phyloP scores from a whole-genome alignment of 2,797 vertebrate genomes.

The Euphonia xanthogaster region DNA sequence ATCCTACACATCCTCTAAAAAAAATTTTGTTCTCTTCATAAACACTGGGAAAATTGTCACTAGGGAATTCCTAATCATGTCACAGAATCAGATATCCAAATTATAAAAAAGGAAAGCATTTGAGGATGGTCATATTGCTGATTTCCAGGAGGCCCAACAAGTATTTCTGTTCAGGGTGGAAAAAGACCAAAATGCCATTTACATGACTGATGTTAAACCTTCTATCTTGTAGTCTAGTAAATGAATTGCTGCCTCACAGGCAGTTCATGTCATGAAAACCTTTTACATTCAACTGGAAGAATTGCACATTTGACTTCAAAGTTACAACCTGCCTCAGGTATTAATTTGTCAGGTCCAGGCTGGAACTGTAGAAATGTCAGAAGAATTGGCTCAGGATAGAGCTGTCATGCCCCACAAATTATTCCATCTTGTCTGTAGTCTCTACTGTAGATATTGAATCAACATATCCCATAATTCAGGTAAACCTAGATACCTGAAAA shows the following conservation, averaged over 20 bases:
- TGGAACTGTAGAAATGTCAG: background rate
- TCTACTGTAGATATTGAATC: background rate
- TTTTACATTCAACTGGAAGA: slow-evolving; percentile 49
- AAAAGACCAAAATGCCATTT: slow-evolving; percentile 39
- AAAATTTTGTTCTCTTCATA: background rate
- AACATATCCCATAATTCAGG: background rate
- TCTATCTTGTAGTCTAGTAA: background rate
- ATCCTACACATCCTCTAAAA: background rate
- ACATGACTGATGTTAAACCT: background rate
- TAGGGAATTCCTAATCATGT: background rate
- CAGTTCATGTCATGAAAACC: slow-evolving; percentile 16
- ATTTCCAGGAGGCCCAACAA: background rate
- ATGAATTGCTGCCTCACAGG: slow-evolving; percentile 36
- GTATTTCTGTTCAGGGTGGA: background rate
- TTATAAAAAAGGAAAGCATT: background rate
- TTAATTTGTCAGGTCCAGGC: slow-evolving; percentile 24
- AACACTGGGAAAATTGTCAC: background rate
- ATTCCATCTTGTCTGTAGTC: background rate
- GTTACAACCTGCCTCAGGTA: background rate
- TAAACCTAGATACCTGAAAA: background rate
- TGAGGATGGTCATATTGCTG: background rate
- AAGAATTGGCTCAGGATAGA: background rate
- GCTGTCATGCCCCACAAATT: background rate
- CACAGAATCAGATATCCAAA: background rate
- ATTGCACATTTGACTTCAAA: slow-evolving; percentile 33